These are phyloP conservation scores for Podarcis raffonei DNA, from an alignment of 2,113 vertebrate species.

Conservation along the genomic window DNA sequence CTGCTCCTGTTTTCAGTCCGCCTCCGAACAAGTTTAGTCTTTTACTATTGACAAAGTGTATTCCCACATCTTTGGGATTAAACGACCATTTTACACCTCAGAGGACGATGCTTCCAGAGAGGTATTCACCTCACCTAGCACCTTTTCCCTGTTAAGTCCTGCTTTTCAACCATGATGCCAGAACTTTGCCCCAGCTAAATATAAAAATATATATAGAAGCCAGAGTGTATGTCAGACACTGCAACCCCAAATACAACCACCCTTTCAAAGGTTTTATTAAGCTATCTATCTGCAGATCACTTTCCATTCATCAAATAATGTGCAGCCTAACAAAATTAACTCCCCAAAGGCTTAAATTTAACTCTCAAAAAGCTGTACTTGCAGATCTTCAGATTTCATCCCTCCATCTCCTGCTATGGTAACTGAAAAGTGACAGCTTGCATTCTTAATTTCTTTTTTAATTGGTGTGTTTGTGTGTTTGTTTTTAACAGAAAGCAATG, in stretches of 20 bases:
- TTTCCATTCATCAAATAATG: conserved; percentile 23
- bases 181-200: neutral
- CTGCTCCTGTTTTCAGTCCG: neutral
- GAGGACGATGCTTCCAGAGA: neutral
- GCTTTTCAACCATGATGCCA: neutral
- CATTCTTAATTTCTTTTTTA: neutral
- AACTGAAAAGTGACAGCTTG: conserved; percentile 9
- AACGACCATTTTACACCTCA: neutral
- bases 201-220: neutral
- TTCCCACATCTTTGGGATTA: neutral
- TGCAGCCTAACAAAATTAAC: conserved; percentile 14
- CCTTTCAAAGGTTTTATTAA: conserved; percentile 3
- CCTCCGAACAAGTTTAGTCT: neutral
- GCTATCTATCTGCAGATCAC: conserved; percentile 26
- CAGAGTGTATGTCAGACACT: neutral
- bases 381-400: neutral
- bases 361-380: neutral
- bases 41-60: neutral
- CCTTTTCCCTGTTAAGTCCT: neutral
- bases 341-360: conserved; percentile 26
- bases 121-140: neutral
- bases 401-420: conserved; percentile 42
- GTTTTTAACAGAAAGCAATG: neutral
- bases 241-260: neutral
- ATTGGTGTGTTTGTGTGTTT: conserved; percentile 1